Percentiles rank a stretch among this genome's conserved stretches.
Evolutionary conservation across 2,113 vertebrate species (phyloP).

Genomic region (Podarcis cretensis): DNA sequence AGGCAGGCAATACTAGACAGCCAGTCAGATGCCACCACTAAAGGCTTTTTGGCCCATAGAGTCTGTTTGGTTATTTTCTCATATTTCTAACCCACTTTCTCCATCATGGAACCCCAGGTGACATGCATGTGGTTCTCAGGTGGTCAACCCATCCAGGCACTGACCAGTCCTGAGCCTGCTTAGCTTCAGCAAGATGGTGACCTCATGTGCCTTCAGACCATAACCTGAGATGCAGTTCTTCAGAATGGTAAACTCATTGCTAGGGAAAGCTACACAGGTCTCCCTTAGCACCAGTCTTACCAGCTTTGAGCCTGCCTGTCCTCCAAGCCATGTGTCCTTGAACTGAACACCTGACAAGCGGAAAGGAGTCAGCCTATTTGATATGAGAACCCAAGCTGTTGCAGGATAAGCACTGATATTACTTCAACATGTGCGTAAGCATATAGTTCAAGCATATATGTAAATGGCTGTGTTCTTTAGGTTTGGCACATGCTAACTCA

Average conservation of each 20-base stretch:
- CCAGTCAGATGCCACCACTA: not conserved
- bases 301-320: not conserved
- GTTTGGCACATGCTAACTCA: constrained; percentile 12
- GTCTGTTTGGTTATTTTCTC: not conserved
- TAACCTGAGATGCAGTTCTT: too few species aligned
- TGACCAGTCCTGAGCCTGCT: too few species aligned
- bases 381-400: not conserved
- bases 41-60: not conserved
- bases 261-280: not conserved
- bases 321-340: not conserved
- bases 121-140: too few species aligned
- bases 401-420: not conserved
- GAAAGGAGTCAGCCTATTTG: not conserved
- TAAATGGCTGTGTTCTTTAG: not conserved
- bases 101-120: too few species aligned
- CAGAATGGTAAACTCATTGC: not conserved
- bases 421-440: not conserved
- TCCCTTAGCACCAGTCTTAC: not conserved
- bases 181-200: too few species aligned
- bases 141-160: too few species aligned
- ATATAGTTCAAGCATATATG: not conserved
- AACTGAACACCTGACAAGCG: not conserved
- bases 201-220: too few species aligned
- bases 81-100: too few species aligned
- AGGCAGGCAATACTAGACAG: not conserved